A percentile compares a stretch with the other conserved stretches of the same genome.
Evolutionary conservation across 2,113 vertebrate species (phyloP).

Genomic region (Centropristis striata): DNA sequence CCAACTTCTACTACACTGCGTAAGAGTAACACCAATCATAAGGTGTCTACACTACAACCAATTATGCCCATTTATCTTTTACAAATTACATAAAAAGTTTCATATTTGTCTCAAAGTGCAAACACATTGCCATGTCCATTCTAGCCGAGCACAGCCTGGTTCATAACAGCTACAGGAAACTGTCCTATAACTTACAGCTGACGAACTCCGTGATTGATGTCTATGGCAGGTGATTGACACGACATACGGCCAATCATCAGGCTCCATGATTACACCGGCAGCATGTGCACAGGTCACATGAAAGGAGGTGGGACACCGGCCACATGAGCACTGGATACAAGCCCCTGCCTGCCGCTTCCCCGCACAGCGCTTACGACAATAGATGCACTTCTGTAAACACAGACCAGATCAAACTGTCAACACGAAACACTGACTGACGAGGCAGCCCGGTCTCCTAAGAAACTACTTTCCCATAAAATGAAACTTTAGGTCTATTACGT

Average conservation of each 20-base stretch:
- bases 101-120: background rate
- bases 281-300: conserved; percentile 98
- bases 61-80: background rate
- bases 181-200: conserved; percentile 86
- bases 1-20: background rate
- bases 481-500: too few species aligned
- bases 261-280: conserved; percentile 93
- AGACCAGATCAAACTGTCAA: conserved; percentile 44
- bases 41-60: background rate
- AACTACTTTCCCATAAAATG: too few species aligned
- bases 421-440: background rate
- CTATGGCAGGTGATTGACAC: conserved; percentile 95
- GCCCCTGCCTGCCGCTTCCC: conserved; percentile 90
- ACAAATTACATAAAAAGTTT: background rate
- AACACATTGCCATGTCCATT: conserved; percentile 11
- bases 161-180: conserved; percentile 16
- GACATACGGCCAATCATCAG: conserved; percentile 95
- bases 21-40: background rate
- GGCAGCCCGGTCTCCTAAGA: too few species aligned
- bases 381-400: conserved; percentile 92
- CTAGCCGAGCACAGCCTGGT: background rate
- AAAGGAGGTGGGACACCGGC: conserved; percentile 93
- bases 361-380: conserved; percentile 89
- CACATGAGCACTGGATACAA: conserved; percentile 96
- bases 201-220: conserved; percentile 89